Evolutionary conservation across 2,888 invertebrate species (phyloP).

Genomic region (Idaea straminata): DNA sequence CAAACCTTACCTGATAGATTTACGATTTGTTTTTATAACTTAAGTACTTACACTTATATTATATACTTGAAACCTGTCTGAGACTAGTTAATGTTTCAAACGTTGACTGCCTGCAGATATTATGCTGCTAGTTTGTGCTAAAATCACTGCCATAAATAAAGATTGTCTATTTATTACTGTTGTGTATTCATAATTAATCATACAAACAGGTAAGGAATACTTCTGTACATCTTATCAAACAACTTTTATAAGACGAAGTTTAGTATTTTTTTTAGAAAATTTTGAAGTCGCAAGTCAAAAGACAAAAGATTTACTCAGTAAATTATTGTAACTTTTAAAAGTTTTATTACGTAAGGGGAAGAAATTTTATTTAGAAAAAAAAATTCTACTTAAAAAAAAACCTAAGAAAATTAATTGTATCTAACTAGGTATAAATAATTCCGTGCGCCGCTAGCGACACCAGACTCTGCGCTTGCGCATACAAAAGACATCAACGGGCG

Average conservation of each 20-base stretch:
- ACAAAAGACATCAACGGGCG: constrained; percentile 15
- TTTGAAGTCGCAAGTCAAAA: too few relatives aligned
- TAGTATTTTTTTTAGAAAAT: too few relatives aligned
- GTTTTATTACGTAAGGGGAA: too few relatives aligned
- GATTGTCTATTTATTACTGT: not conserved
- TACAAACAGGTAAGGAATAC: too few relatives aligned
- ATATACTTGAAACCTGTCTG: not conserved
- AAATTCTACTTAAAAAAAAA: too few relatives aligned
- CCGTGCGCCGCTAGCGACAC: not conserved
- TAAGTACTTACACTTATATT: not conserved
- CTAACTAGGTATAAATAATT: too few relatives aligned
- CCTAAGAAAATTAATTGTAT: too few relatives aligned
- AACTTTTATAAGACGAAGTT: too few relatives aligned
- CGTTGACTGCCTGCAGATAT: not conserved
- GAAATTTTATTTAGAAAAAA: too few relatives aligned
- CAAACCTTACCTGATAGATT: constrained; percentile 43
- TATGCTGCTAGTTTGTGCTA: not conserved
- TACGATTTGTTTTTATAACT: constrained; percentile 36
- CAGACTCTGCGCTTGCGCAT: not conserved
- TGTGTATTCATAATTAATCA: not conserved
- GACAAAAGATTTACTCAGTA: too few relatives aligned
- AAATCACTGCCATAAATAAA: not conserved
- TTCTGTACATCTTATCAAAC: too few relatives aligned
- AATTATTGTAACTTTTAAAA: too few relatives aligned
- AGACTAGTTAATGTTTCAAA: not conserved